These are phyloP conservation scores for Lophotis ruficrista DNA, from an alignment of 2,113 vertebrate genomes.

Conservation along the genomic window DNA sequence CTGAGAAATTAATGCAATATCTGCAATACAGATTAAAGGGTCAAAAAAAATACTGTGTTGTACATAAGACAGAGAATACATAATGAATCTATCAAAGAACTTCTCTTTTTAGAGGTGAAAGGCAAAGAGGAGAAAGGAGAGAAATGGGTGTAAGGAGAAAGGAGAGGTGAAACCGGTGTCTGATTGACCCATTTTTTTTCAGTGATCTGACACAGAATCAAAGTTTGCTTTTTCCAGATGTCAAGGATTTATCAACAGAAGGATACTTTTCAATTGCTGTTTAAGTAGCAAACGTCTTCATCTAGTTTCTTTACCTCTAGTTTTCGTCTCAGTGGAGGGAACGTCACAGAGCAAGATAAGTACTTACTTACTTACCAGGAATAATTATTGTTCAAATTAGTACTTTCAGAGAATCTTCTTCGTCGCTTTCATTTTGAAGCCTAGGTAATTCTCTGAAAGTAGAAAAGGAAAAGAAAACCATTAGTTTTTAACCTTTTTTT, in stretches of 20 bases:
- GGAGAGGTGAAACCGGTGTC: rapidly evolving
- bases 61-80: neutral
- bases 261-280: neutral
- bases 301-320: neutral
- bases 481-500: neutral
- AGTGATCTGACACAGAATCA: neutral
- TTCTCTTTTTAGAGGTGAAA: neutral
- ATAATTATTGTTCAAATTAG: neutral
- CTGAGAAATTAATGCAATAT: neutral
- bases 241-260: neutral
- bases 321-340: neutral
- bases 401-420: neutral
- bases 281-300: neutral
- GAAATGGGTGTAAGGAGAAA: neutral
- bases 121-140: neutral
- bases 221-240: neutral
- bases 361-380: slow-evolving; percentile 3
- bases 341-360: neutral
- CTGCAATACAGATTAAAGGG: neutral
- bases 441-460: slow-evolving; percentile 4
- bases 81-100: neutral
- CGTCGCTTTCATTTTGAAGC: slow-evolving; percentile 49
- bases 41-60: neutral
- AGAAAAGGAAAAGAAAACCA: neutral
- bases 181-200: neutral